Evolutionary conservation across 1,140 invertebrate species (phyloP).

Genomic region (Hermetia illucens): DNA sequence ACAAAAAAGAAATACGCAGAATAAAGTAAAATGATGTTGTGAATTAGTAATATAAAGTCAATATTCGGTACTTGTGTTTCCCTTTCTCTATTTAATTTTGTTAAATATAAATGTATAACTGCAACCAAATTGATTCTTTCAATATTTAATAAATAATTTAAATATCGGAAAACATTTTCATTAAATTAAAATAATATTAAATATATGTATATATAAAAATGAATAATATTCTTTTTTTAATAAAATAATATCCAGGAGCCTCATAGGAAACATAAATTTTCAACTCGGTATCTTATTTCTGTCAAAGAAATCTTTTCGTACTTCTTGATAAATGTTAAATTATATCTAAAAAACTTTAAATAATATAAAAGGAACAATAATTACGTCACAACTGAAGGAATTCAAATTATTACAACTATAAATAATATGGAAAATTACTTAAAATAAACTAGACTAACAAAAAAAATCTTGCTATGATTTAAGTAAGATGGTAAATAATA

Average conservation of each 20-base stretch:
- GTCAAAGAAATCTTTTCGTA: no score
- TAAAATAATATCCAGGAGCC: no score
- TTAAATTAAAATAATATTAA: constrained; percentile 9
- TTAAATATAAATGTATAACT: background rate
- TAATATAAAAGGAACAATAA: constrained; percentile 1
- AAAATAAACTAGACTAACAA: constrained; percentile 2
- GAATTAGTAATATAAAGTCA: no score
- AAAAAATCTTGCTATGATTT: constrained; percentile 1
- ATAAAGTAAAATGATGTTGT: no score
- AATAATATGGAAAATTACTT: constrained; percentile 2
- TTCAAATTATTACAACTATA: constrained; percentile 1
- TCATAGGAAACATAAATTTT: constrained; percentile 31
- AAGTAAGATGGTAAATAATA: constrained; percentile 1
- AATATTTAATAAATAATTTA: no score
- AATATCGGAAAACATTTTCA: background rate
- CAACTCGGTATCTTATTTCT: constrained; percentile 19
- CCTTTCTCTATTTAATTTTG: background rate
- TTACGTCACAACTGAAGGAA: no score
- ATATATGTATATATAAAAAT: constrained; percentile 5
- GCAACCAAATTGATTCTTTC: background rate
- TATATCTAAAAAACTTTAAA: background rate
- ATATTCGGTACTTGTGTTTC: no score
- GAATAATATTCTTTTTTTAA: constrained; percentile 14
- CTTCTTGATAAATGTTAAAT: background rate
- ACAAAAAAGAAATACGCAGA: no score